Percentiles rank a stretch among this genome's conserved stretches.
phyloP scores from a whole-genome alignment of 2,797 vertebrate genomes.

The Epinephelus malabaricus region DNA sequence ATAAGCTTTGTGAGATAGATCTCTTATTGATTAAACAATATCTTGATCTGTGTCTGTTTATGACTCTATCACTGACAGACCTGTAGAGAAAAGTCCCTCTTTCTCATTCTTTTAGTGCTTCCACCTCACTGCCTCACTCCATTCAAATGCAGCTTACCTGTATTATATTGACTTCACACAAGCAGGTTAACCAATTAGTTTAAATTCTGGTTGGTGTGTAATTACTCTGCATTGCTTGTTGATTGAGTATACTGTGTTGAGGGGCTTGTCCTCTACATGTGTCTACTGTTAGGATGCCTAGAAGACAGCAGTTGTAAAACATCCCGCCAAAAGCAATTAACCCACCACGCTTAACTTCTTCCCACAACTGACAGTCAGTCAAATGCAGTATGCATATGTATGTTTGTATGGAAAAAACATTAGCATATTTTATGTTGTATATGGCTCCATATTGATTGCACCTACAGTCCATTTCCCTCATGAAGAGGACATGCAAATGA shows the following conservation, averaged over 20 bases:
- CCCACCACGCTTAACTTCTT: conserved; percentile 14
- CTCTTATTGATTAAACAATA: background rate
- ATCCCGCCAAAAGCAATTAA: conserved; percentile 48
- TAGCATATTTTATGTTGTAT: conserved; percentile 11
- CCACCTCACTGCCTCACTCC: background rate
- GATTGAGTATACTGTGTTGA: conserved; percentile 42
- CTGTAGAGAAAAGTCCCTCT: background rate
- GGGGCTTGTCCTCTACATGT: conserved; percentile 21
- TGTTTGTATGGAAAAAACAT: background rate
- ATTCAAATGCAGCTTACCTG: conserved; percentile 36
- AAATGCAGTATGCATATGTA: conserved; percentile 1
- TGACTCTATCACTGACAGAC: too few relatives aligned
- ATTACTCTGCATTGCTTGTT: conserved; percentile 56
- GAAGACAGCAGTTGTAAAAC: conserved; percentile 40
- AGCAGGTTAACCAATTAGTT: conserved; percentile 58
- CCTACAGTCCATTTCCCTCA: conserved; percentile 15
- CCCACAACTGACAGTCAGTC: conserved; percentile 9
- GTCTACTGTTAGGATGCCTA: conserved; percentile 22
- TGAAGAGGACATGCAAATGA: conserved; percentile 43
- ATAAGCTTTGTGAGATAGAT: background rate
- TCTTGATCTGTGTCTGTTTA: too few relatives aligned
- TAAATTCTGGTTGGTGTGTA: conserved; percentile 48
- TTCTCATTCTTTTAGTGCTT: background rate
- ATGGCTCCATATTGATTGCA: conserved; percentile 15
- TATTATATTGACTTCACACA: conserved; percentile 46